Base-by-base conservation (phyloP, 92 coral and sea anemone genomes). In the Porites divaricata region DNA sequence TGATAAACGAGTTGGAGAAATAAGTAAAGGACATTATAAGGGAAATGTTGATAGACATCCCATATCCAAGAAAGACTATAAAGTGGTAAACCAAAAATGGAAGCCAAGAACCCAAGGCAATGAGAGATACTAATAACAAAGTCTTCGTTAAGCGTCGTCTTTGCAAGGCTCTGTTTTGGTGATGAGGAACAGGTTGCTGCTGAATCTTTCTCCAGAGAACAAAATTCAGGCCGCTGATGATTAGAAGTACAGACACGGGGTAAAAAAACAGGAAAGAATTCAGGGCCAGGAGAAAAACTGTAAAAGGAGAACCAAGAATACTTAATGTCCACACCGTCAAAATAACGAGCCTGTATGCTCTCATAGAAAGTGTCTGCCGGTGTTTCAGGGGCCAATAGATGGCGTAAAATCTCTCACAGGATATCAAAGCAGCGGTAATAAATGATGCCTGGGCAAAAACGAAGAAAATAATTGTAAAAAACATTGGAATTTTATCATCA, bases 321-420 rank as follows among this genome's bases (percentile, higher is more conserved):
- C 41, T 28, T 28, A 75, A 11, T 15, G 10, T 11, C 79, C 79
- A 75, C 1, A 0, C n/a, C 11, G 20, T 17, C 1, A 6, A 57
- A 15, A 56, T 75, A 56, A 14, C 52, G 25, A 75, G 15, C 9
- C 35, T 13, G n/a, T 57, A 75, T 75, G 66, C 49, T 24, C 79
- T 52, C 11, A 10, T 24, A 15, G 66, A 75, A 1, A 22, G 6
- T 25, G 66, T 24, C 24, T 28, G 41, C 41, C 67, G 79, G 67
- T 75, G 67, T 3, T 54, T 53, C 8, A 53, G 41, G 8, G 78
- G 78, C 64, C 45, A 74, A 54, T 54, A 74, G 50, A 56, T 5
- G 49, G 78, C 78, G 21, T 74, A 54, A 54, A 74, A 54, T 74
- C 64, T 53, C 63, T 74, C 78, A 14, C 28, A n/a, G 10, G 78